Conservation (phyloP, 2,797 vertebrate species). For the Danionella dracula region DNA sequence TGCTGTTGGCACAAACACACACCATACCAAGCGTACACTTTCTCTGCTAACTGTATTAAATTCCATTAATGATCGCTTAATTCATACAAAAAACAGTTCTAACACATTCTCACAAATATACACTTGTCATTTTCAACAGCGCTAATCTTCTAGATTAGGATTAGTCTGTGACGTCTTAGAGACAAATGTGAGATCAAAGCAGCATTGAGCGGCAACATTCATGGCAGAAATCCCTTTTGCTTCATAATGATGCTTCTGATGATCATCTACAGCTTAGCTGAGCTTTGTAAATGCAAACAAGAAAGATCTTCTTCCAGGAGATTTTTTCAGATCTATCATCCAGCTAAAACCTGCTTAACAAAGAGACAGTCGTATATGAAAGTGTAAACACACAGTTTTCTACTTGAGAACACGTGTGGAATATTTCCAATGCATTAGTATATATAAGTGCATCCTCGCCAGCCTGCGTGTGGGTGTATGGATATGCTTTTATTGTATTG, state of each 20-base stretch:
- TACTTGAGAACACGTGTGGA: too few species aligned
- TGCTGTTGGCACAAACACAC: conserved; percentile 10
- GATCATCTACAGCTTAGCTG: conserved; percentile 28
- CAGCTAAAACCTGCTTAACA: not conserved
- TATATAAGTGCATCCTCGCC: too few species aligned
- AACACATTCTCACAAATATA: conserved; percentile 11
- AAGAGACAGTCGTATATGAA: not conserved
- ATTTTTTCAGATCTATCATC: not conserved
- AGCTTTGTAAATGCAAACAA: conserved; percentile 19
- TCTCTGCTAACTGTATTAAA: conserved; percentile 22
- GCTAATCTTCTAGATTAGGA: conserved; percentile 32
- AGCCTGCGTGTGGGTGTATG: too few species aligned
- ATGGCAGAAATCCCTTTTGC: conserved; percentile 33
- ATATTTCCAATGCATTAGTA: too few species aligned
- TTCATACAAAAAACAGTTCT: conserved; percentile 7
- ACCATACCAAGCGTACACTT: conserved; percentile 8
- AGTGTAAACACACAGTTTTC: not conserved
- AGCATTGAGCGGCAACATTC: not conserved
- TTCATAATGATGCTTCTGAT: conserved; percentile 32
- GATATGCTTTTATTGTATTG: too few species aligned
- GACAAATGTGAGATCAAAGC: conserved; percentile 32
- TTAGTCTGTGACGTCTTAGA: conserved; percentile 23
- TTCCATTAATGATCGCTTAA: conserved; percentile 23
- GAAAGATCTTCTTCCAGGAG: not conserved
- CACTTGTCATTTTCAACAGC: not conserved